phyloP scores from a whole-genome alignment of 2,113 vertebrate species.

The Speoplatyrhinus poulsoni region DNA sequence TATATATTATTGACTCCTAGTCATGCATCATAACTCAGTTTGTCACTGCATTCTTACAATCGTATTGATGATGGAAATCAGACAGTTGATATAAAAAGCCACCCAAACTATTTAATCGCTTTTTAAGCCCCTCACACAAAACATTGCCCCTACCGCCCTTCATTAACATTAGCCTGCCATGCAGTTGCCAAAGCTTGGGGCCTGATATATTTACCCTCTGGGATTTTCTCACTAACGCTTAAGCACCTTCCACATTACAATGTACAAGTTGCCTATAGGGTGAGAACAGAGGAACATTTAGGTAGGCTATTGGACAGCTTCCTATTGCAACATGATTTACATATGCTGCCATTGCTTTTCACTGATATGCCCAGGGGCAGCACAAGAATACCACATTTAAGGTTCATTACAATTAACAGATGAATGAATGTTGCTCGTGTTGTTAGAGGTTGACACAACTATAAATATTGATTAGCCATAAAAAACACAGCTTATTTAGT shows the following conservation, averaged over 20 bases:
- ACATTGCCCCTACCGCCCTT: constrained; percentile 71
- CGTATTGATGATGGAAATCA: no score
- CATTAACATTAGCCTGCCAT: constrained; percentile 84
- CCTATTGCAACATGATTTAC: background rate
- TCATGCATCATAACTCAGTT: no score
- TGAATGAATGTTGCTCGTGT: background rate
- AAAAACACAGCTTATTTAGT: no score
- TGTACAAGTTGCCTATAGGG: background rate
- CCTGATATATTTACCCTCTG: constrained; percentile 81
- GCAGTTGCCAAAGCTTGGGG: constrained; percentile 81
- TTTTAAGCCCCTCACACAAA: no score
- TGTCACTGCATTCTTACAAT: no score
- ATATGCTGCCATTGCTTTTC: background rate
- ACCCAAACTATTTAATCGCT: no score
- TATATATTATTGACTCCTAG: no score
- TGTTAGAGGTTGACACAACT: background rate
- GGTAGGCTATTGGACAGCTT: constrained; percentile 5
- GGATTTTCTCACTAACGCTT: constrained; percentile 55
- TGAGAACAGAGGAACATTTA: constrained; percentile 5
- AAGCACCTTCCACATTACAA: constrained; percentile 6
- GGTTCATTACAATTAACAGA: background rate
- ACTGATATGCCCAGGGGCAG: background rate
- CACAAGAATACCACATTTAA: background rate
- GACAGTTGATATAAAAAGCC: no score
- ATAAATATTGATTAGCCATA: background rate